These are phyloP conservation scores for Lycia hirtaria DNA, from an alignment of 2,888 invertebrate genomes.

Conservation along the genomic window DNA sequence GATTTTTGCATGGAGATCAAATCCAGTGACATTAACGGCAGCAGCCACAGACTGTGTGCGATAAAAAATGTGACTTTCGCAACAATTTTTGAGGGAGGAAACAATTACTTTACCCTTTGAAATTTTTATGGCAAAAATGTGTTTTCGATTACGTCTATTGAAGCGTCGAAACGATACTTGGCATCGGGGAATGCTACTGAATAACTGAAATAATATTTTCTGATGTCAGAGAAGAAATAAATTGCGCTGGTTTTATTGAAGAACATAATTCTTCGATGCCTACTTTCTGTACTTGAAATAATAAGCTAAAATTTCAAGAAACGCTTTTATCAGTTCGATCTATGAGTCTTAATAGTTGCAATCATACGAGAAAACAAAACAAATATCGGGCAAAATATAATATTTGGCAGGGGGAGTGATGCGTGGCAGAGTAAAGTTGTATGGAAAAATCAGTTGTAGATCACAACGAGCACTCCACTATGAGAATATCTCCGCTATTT, in stretches of 20 bases:
- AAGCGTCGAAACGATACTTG: constrained; percentile 34
- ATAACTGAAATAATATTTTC: constrained; percentile 7
- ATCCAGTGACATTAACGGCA: constrained; percentile 38
- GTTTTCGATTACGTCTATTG: constrained; percentile 44
- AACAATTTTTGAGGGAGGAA: constrained; percentile 60
- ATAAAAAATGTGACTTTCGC: constrained; percentile 65
- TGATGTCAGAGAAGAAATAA: constrained; percentile 7
- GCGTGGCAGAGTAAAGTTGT: too few species aligned
- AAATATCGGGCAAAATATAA: too few species aligned
- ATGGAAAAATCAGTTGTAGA: too few species aligned
- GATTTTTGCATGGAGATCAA: too few species aligned
- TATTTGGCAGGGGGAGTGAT: too few species aligned
- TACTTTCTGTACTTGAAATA: too few species aligned
- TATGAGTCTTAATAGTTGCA: too few species aligned
- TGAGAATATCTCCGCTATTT: too few species aligned
- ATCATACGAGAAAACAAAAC: too few species aligned
- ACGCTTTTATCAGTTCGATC: too few species aligned
- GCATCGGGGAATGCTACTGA: constrained; percentile 21
- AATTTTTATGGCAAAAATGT: constrained; percentile 51
- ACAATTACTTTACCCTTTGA: constrained; percentile 58
- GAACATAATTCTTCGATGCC: background rate
- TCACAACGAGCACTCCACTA: too few species aligned
- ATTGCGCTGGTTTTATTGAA: constrained; percentile 2
- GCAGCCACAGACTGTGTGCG: constrained; percentile 48
- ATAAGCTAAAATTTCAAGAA: too few species aligned